phyloP scores from a whole-genome alignment of 1,140 invertebrate species.

The Caenorhabditis brenneri region DNA sequence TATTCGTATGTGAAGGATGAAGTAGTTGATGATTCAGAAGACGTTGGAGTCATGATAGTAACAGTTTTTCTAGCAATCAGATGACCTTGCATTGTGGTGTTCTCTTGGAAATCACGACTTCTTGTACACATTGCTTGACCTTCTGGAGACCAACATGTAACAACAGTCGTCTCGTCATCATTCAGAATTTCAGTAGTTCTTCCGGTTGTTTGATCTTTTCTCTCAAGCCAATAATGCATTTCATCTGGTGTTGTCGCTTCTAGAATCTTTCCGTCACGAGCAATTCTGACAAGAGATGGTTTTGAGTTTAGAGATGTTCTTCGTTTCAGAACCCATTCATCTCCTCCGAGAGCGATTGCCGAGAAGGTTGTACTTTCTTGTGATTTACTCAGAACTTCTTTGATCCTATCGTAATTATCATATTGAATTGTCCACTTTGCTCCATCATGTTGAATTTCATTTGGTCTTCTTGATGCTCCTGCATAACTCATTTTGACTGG shows the following conservation, averaged over 20 bases:
- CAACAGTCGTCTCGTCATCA: neutral
- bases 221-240: constrained; percentile 14
- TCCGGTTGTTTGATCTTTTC: neutral
- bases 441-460: constrained; percentile 9
- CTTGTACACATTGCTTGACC: neutral
- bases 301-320: constrained; percentile 32
- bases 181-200: constrained; percentile 26
- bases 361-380: constrained; percentile 40
- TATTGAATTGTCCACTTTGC: constrained; percentile 12
- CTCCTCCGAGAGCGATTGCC: constrained; percentile 3
- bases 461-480: neutral
- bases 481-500: constrained; percentile 22
- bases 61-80: constrained; percentile 21
- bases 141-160: constrained; percentile 32
- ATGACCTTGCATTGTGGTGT: constrained; percentile 35
- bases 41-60: neutral
- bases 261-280: constrained; percentile 12
- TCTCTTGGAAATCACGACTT: neutral
- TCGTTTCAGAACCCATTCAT: constrained; percentile 21
- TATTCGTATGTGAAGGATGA: constrained; percentile 47
- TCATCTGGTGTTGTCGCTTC: constrained; percentile 46
- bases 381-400: constrained; percentile 17
- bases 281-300: constrained; percentile 30
- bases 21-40: neutral
- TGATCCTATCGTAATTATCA: constrained; percentile 13